Conservation (phyloP, 2,113 vertebrate genomes). For the Ia io region DNA sequence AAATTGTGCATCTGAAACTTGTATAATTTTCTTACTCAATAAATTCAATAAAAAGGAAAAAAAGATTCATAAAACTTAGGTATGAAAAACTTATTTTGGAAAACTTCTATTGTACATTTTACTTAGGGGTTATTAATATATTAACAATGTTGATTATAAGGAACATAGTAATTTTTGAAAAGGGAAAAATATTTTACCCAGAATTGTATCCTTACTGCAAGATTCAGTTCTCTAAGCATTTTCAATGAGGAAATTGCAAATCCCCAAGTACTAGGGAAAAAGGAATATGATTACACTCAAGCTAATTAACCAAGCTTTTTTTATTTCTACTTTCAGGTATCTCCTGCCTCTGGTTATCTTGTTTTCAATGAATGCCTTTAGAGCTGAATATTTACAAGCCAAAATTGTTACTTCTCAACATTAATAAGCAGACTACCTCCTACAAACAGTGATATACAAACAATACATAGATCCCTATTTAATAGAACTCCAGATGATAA, state of each 20-base stretch:
- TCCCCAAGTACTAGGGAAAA: not conserved
- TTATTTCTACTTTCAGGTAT: not conserved
- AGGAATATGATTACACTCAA: not conserved
- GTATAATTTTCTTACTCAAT: too few relatives aligned
- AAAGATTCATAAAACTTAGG: not conserved
- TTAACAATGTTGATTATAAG: not conserved
- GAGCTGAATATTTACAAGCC: conserved; percentile 6
- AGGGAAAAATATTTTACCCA: not conserved
- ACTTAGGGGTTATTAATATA: not conserved
- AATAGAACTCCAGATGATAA: not conserved
- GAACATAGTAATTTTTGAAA: not conserved
- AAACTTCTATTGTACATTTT: not conserved
- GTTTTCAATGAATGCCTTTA: conserved; percentile 5
- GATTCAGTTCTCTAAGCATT: not conserved
- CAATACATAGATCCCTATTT: not conserved
- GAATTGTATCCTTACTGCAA: not conserved
- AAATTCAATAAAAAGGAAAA: too few relatives aligned
- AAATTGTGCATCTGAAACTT: too few relatives aligned
- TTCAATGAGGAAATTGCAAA: not conserved
- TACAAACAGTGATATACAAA: not conserved
- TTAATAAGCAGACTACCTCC: not conserved
- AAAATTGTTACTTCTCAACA: not conserved
- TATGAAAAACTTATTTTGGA: not conserved
- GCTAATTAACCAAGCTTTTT: not conserved
- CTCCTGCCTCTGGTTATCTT: not conserved